Conservation (phyloP, 2,113 vertebrate species). For the Dendrocopos noguchii region DNA sequence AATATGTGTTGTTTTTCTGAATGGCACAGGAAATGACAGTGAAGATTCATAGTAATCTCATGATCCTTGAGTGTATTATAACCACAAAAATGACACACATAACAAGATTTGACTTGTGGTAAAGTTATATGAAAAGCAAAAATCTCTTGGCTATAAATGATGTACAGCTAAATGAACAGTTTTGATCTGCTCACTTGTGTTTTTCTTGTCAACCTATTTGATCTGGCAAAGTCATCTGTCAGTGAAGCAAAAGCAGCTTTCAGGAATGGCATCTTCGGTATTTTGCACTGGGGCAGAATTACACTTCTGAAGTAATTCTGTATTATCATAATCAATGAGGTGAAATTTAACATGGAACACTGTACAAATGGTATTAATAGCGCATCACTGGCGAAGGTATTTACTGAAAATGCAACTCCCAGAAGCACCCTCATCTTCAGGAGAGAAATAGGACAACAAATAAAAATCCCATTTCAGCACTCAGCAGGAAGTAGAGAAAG, state of each 20-base stretch:
- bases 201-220: constrained; percentile 25
- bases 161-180: constrained; percentile 38
- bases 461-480: neutral
- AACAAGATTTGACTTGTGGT: constrained; percentile 35
- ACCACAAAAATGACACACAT: neutral
- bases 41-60: neutral
- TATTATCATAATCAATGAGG: constrained; percentile 39
- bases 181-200: constrained; percentile 33
- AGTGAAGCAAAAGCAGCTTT: constrained; percentile 41
- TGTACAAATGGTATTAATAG: constrained; percentile 14
- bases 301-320: constrained; percentile 9
- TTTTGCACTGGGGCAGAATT: constrained; percentile 28
- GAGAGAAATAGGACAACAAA: neutral
- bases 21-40: neutral
- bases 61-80: neutral
- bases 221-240: constrained; percentile 27
- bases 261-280: constrained; percentile 64
- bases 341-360: constrained; percentile 25
- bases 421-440: neutral
- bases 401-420: neutral
- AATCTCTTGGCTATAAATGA: constrained; percentile 10
- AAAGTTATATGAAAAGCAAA: constrained; percentile 38
- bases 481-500: neutral
- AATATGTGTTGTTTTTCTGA: neutral
- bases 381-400: constrained; percentile 11